Base-by-base conservation (phyloP, 2,797 vertebrate species). In the Onychomys arenicola region DNA sequence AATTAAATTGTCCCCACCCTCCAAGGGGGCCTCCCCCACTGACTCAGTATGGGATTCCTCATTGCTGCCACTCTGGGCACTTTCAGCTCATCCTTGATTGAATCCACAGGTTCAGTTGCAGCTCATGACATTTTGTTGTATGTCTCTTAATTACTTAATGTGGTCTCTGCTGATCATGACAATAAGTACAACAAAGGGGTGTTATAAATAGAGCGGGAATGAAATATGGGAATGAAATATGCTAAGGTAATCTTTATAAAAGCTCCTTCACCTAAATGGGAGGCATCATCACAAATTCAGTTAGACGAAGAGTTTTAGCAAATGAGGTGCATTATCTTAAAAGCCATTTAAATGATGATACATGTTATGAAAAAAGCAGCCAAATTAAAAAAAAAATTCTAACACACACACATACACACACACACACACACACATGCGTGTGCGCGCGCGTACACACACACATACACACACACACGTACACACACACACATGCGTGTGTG, bases 131-230 rank as follows among this genome's bases (percentile, higher is more conserved):
- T 92, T 97, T 73, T 95, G 93, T 80, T 67, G 43, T 89, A 87
- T 77, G 63, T 89, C 95, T 96, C 96, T 91, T 98, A 98, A 98
- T 98, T 97, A 98, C 95, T 97, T 98, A 98, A 98, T 97, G 97
- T 96, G 98, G 95, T 97, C 85, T 93, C 95, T 88, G 89, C 89
- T 82, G 69, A 71, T 96, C 94, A 94, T 67, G 97, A 29, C 67
- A 84, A 98, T 96, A 95, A 95, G 87, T 92, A 91, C 97, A 98
- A 80, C 97, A 82, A 98, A 98, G 88, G 91, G 91, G 89, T 89
- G 76, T 93, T 87, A 89, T 96, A 95, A 95, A 92, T 57, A 90
- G 90, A 97, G 92, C 76, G 96, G 82, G 89, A 96, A 97, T 86
- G 88, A 92, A 25, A 85, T 27, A 40, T n/a, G 96, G 82, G 89